Evolutionary conservation across 1,140 invertebrate genomes (phyloP).

Genomic region (Lethrus apterus): DNA sequence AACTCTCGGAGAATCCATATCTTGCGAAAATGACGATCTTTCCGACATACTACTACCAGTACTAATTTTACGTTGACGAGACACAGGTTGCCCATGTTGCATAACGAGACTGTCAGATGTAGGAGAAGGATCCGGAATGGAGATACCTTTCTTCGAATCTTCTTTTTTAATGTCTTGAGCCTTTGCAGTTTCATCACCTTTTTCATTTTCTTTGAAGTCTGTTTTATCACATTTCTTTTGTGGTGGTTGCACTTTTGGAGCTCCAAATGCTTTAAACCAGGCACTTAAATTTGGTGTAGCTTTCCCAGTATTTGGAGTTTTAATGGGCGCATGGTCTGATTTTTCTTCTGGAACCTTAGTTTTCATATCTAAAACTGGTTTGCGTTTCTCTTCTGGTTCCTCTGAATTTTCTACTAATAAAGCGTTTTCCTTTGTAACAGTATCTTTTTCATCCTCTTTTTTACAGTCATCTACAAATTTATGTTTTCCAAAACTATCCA

Average conservation of each 20-base stretch:
- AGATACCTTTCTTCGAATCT: slow-evolving; percentile 34
- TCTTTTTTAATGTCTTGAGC: slow-evolving; percentile 28
- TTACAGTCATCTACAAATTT: slow-evolving; percentile 49
- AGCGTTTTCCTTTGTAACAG: slow-evolving; percentile 26
- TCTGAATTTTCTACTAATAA: slow-evolving; percentile 28
- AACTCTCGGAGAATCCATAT: slow-evolving; percentile 58
- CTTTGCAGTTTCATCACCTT: slow-evolving; percentile 31
- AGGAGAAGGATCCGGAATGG: slow-evolving; percentile 33
- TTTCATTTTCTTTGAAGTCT: slow-evolving; percentile 44
- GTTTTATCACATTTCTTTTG: slow-evolving; percentile 39
- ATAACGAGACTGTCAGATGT: slow-evolving; percentile 42
- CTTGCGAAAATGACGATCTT: slow-evolving; percentile 65
- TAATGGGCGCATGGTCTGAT: slow-evolving; percentile 9
- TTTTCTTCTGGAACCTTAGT: slow-evolving; percentile 20
- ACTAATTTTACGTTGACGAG: slow-evolving; percentile 56
- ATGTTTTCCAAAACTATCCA: slow-evolving; percentile 57
- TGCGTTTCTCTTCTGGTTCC: slow-evolving; percentile 18
- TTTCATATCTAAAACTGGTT: slow-evolving; percentile 25
- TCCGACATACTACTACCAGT: slow-evolving; percentile 67
- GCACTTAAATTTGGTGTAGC: slow-evolving; percentile 80
- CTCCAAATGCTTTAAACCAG: slow-evolving; percentile 86
- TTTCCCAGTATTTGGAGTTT: slow-evolving; percentile 46
- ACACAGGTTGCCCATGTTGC: slow-evolving; percentile 46
- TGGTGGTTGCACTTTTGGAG: slow-evolving; percentile 51
- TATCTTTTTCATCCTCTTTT: slow-evolving; percentile 40